Conservation (phyloP, 2,797 vertebrate species). For the Poecilia velifera region DNA sequence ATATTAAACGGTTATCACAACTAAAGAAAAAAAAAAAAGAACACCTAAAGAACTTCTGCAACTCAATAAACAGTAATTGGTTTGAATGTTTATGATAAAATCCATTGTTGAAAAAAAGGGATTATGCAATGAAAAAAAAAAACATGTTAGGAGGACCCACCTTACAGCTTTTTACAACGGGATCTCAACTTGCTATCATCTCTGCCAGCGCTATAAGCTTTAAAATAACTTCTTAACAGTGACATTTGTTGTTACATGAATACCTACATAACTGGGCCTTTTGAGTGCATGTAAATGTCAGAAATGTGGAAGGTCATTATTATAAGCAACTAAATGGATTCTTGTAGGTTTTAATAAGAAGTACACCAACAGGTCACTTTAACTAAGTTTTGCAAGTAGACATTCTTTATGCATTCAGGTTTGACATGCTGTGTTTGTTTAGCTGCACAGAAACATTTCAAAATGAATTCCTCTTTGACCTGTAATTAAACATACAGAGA, state of each 20-base stretch:
- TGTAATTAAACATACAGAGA: too few species aligned
- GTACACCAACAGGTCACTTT: not conserved
- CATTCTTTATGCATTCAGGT: too few species aligned
- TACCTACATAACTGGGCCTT: not conserved
- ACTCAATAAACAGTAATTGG: not conserved
- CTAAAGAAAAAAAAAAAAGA: not conserved
- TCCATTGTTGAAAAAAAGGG: not conserved
- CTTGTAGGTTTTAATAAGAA: not conserved
- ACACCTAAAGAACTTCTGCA: not conserved
- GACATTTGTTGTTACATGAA: not conserved
- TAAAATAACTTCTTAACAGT: not conserved
- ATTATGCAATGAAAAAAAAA: not conserved
- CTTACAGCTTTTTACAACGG: not conserved
- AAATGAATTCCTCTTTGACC: too few species aligned
- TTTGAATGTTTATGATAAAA: not conserved
- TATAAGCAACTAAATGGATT: not conserved
- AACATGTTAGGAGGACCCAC: not conserved
- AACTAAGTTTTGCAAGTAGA: not conserved
- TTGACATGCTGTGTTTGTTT: too few species aligned
- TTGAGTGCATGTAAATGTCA: not conserved
- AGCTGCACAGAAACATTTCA: too few species aligned
- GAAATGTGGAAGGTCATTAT: not conserved
- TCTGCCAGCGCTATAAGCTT: not conserved
- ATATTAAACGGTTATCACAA: not conserved
- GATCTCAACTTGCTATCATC: not conserved